Evolutionary conservation across 2,888 invertebrate genomes (phyloP).

Genomic region (Spilarctia lutea): DNA sequence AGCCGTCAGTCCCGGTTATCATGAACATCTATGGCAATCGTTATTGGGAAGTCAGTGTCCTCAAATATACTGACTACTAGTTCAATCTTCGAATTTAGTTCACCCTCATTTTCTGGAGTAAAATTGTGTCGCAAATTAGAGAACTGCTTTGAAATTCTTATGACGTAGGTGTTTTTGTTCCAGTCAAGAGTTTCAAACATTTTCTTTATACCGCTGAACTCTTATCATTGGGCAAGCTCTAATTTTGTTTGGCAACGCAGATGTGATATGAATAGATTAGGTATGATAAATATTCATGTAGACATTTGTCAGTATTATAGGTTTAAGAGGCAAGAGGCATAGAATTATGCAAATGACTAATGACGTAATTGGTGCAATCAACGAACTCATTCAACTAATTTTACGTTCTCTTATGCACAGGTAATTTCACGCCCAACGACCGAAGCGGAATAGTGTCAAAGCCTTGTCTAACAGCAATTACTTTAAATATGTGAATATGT

Average conservation of each 20-base stretch:
- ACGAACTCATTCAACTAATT: conserved; percentile 12
- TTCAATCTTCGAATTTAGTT: too few relatives aligned
- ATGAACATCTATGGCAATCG: too few relatives aligned
- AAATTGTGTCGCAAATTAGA: neutral
- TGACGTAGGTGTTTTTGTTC: neutral
- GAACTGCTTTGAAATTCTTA: neutral
- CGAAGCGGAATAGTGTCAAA: conserved; percentile 15
- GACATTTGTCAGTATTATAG: neutral
- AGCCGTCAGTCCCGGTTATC: too few relatives aligned
- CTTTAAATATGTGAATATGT: conserved; percentile 6
- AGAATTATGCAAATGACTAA: conserved; percentile 3
- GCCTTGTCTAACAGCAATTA: conserved; percentile 27
- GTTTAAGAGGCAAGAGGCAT: neutral
- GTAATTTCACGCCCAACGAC: conserved; percentile 18
- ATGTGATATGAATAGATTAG: neutral
- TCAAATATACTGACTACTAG: too few relatives aligned
- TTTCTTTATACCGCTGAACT: neutral
- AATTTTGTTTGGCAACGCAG: neutral
- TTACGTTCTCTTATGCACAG: conserved; percentile 14
- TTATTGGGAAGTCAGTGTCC: too few relatives aligned
- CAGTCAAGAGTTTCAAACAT: neutral
- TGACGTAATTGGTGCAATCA: conserved; percentile 19
- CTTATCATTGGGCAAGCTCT: neutral
- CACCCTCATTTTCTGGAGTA: neutral
- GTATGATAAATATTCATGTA: neutral